phyloP scores from a whole-genome alignment of 2,888 invertebrate species.

The Ophion obscuratus region DNA sequence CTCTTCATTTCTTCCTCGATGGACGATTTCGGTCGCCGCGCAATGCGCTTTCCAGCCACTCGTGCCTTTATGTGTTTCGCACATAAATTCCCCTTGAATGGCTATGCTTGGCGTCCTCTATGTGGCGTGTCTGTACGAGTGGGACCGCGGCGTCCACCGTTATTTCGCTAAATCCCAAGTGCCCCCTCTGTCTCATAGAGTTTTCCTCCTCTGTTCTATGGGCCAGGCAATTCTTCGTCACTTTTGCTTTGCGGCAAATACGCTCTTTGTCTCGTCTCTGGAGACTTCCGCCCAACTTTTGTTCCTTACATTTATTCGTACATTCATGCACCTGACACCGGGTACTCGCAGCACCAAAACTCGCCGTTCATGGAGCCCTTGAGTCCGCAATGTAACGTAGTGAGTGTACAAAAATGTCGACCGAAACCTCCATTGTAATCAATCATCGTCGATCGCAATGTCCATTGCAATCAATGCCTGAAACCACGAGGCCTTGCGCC shows the following conservation, averaged over 20 bases:
- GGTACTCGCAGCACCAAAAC: background rate
- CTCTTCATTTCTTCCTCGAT: conserved; percentile 48
- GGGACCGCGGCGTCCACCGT: conserved; percentile 70
- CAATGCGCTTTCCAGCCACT: conserved; percentile 66
- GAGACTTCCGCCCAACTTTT: conserved; percentile 38
- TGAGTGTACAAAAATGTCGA: conserved; percentile 71
- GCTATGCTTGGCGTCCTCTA: conserved; percentile 45
- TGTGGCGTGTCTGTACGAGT: conserved; percentile 69
- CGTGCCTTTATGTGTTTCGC: conserved; percentile 78
- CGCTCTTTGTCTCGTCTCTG: conserved; percentile 28
- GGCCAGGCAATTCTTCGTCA: conserved; percentile 35
- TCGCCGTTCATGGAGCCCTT: background rate
- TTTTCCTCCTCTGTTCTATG: conserved; percentile 38
- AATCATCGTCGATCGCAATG: conserved; percentile 43
- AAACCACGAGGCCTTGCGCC: conserved; percentile 20
- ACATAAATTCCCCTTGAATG: conserved; percentile 80
- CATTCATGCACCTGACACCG: background rate
- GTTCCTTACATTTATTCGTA: conserved; percentile 16
- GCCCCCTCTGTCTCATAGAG: conserved; percentile 57
- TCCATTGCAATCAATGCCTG: conserved; percentile 54
- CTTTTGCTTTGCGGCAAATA: conserved; percentile 37
- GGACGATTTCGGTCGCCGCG: conserved; percentile 29
- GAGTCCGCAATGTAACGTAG: conserved; percentile 25
- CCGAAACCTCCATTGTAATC: background rate
- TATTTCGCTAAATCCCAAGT: conserved; percentile 72